Evolutionary conservation across 2,113 vertebrate genomes (phyloP).

Genomic region (Danionella cerebrum): DNA sequence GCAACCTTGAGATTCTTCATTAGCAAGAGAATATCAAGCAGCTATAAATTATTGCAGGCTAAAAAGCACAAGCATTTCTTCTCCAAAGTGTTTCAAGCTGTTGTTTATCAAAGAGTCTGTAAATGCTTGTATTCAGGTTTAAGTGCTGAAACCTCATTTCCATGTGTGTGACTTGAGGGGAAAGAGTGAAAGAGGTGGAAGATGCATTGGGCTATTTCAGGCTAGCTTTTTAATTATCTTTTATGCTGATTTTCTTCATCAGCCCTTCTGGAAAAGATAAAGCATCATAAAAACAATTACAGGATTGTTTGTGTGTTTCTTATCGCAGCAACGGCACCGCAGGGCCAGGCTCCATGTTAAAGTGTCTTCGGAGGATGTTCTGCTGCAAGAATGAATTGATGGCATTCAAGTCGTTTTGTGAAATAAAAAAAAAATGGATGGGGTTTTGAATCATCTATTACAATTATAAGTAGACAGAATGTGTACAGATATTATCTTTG

Average conservation of each 20-base stretch:
- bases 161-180: conserved; percentile 29
- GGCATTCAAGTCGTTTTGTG: not conserved
- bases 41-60: conserved; percentile 33
- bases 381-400: not conserved
- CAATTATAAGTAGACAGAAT: too few relatives aligned
- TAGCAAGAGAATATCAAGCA: conserved; percentile 15
- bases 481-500: too few relatives aligned
- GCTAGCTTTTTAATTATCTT: conserved; percentile 48
- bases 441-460: too few relatives aligned
- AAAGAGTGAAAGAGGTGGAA: not conserved
- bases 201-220: conserved; percentile 13
- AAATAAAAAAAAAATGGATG: too few relatives aligned
- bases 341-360: not conserved
- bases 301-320: conserved; percentile 32
- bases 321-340: conserved; percentile 20
- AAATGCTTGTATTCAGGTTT: conserved; percentile 28
- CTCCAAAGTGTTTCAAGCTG: not conserved
- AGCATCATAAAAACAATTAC: conserved; percentile 44
- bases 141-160: conserved; percentile 1
- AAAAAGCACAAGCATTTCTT: conserved; percentile 26
- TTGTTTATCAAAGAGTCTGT: conserved; percentile 16
- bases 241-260: conserved; percentile 44
- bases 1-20: conserved; percentile 23
- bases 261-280: conserved; percentile 32
- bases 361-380: too few relatives aligned